Evolutionary conservation across 2,888 invertebrate species (phyloP), one percentile per base, ranked within the genome.

Genomic region (Sthenelais limicola): DNA sequence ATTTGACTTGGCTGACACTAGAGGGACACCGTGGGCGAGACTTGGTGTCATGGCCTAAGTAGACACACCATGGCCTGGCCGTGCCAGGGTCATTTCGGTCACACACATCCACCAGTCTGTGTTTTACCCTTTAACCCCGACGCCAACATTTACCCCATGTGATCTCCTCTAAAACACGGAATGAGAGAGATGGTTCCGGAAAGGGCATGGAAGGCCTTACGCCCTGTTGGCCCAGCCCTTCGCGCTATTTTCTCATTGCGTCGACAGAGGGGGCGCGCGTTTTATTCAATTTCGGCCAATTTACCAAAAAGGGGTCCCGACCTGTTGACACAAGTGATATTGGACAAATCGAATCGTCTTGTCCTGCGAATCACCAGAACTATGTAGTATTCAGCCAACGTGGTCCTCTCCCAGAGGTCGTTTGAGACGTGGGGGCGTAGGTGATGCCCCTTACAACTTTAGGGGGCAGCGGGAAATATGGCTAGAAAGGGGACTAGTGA

Each of bases 301-400:
- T 62, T 62, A 62, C 62, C 62, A 62, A 62, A 62, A 62, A 62
- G 62, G 62, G 62, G 62, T 62, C 62, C 38, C 38, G 62, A 62
- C 62, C 62, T 62, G 62, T 62, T 62, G 62, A 62, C 62, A 62
- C 62, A 43, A 28, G 3, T 43, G 3, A 26, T 15, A 9, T 7
- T 43, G 38, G 62, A 15, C 62, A 62, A 62, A 62, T 62, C 62
- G 62, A 62, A 62, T 62, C 62, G 62, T 24, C 38, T 28, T 35
- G 35, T 26, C 62, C 38, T 24, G 28, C 62, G 62, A 38, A n/a
- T 26, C 38, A 24, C 38, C 35, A 26, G 21, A 62, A 18, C 43
- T 43, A 43, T 43, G 43, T 43, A 43, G 43, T 43, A 43, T 43
- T 43, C 43, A 43, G n/a, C n/a, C 43, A 18, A 43, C 43, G 43